Base-by-base conservation (phyloP, 2,797 vertebrate genomes). In the Chloroceryle inda region DNA sequence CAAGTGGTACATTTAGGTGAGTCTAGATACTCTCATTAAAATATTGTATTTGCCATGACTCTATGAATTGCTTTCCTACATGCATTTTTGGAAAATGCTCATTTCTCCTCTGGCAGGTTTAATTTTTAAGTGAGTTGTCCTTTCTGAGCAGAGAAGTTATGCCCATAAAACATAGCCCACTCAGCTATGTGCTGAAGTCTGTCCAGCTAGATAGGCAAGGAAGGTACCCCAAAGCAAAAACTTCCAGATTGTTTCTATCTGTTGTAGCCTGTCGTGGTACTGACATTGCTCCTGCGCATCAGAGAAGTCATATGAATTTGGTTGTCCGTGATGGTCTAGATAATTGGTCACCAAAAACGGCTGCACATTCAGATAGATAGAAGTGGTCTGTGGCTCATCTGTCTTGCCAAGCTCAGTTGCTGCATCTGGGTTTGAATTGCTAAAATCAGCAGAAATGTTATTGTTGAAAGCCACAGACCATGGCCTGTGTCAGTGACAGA, bases 381-480 rank as follows among this genome's bases (percentile, higher is more conserved):
- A 89, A 95, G 40, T 53, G 71, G 83, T 96, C 93, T 96, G 93
- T 42, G 85, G 94, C 83, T 95, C 77, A 59, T 88, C 56, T 77
- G 66, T 88, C 92, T 92, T 92, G 85, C 87, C 77, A 93, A 76
- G n/a, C 49, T 85, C 71, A 40, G 85, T 90, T 90, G 77, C 55
- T 93, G 55, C 76, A 84, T 94, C 91, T 96, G 94, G 93, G 76
- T 84, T 90, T 56, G 74, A 82, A 89, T 79, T 94, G 83, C 94
- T 96, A 95, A 95, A 94, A 95, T 93, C 89, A 96, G 93, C 85
- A 88, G 79, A 95, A 79, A 79, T 92, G 67, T 96, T 97, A 90
- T 89, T 97, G 95, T 93, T 94, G 93, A 94, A 96, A 96, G 80
- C 96, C 95, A 90, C 96, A 96, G 83, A 76, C 67, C 26, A 13